Base-by-base conservation (phyloP, 2,113 vertebrate species). In the Castor canadensis region DNA sequence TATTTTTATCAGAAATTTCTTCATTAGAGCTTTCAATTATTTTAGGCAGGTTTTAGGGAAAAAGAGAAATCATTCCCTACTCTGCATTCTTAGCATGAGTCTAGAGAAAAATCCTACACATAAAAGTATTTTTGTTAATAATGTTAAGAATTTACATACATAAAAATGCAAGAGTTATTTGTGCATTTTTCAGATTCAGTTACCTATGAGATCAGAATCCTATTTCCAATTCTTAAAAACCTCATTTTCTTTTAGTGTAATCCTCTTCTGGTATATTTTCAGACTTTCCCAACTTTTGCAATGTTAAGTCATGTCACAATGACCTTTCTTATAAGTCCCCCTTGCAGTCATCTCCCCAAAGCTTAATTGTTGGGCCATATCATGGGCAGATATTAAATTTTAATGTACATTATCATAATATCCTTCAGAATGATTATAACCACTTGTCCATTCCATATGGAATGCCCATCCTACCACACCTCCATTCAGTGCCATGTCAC, bases 141-240 rank as follows among this genome's bases (percentile, higher is more conserved):
- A 56, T 8, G 45, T 93, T 86, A 79, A 82, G 11, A 58, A 81
- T 87, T 69, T 79, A 28, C 35, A 93, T 85, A 32, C 17, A 77
- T 81, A 73, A 94, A 92, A 90, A 32, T 24, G 0, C 1, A 94
- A 83, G 1, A 43, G 75, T 24, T 82, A 73, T 75, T 89, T 13
- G 91, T 16, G 35, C 24, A n/a, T 66, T 86, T 66, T 62, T 30
- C 35, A 85, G n/a, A 38, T 73, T 86, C 52, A 49, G 3, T 77
- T 88, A 66, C 5, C 0, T 30, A 80, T 32, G 24, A 80, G 81
- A 87, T 56, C 12, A n/a, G 24, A 77, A 73, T 73, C 49, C 30
- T 47, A 32, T 75, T 87, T 87, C 30, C 11, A 93, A 77, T 56
- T 62, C 56, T 81, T 95, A 88, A 22, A 96, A 92, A 76, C 17